Evolutionary conservation across 2,888 invertebrate species (phyloP), one percentile per base, ranked within the genome.

Genomic region (Dicyrtoma fusca): DNA sequence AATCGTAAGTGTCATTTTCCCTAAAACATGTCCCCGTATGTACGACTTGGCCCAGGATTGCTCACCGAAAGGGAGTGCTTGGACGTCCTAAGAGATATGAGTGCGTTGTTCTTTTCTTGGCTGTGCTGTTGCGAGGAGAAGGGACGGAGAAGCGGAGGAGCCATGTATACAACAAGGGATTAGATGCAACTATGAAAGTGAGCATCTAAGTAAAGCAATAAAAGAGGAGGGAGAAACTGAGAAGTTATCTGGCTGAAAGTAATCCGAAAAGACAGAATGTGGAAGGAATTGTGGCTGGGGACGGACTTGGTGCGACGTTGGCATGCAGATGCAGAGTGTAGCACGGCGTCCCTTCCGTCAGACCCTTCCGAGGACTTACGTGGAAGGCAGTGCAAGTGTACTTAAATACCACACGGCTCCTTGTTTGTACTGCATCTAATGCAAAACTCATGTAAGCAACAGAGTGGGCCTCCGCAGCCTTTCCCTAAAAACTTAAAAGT

Each of bases 241-340:
- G 26, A 59, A 59, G 14, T 59, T 34, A 55, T 55, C 55, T 21
- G 55, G 21, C 19, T 25, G 59, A 59, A 59, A 59, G 59, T 59
- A 59, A 59, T 59, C 59, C 59, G 59, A 59, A 25, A 26, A 59
- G n/a, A 59, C 59, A 59, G 26, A 59, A 23, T 59, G 26, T 59
- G 26, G 13, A 55, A 49, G 51, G 63, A 64, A 71, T 55, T 53
- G 64, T 53, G 55, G 23, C 19, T 21, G 55, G 55, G 13, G 51
- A 51, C 21, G 51, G n/a, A 51, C 21, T 17, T n/a, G 8, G 51
- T 3, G n/a, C 21, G 5, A 13, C 55, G 55, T 55, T 4, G 19
- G 23, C 34, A 34, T 34, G 34, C 34, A 8, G 55, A 55, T 55
- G 23, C 55, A 23, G 59, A 59, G 34, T 34, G n/a, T 17, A n/a